Evolutionary conservation across 2,888 invertebrate genomes (phyloP).

Genomic region (Encarsia formosa): DNA sequence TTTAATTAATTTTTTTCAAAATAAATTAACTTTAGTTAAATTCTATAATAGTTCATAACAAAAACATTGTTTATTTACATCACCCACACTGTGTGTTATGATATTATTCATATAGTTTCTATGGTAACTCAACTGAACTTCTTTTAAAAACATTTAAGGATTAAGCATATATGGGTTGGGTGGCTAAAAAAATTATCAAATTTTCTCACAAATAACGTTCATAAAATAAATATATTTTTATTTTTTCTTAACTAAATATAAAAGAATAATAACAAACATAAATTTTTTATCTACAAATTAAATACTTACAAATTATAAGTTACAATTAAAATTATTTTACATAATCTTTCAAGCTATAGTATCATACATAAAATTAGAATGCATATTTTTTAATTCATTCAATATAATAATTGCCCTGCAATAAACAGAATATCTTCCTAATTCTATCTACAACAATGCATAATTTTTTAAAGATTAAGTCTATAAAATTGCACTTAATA

Average conservation of each 20-base stretch:
- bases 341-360: not conserved
- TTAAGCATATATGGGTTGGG: too few relatives aligned
- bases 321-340: not conserved
- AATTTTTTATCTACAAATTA: not conserved
- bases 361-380: not conserved
- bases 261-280: conserved; percentile 3
- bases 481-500: conserved; percentile 20
- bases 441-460: conserved; percentile 6
- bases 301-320: not conserved
- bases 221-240: too few relatives aligned
- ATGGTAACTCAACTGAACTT: conserved; percentile 28
- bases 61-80: too few relatives aligned
- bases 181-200: too few relatives aligned
- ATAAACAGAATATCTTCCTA: conserved; percentile 15
- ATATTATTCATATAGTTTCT: conserved; percentile 26
- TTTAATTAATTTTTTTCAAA: not conserved
- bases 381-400: not conserved
- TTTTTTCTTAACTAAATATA: too few relatives aligned
- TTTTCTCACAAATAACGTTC: too few relatives aligned
- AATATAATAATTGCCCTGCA: not conserved
- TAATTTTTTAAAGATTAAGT: conserved; percentile 14
- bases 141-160: too few relatives aligned
- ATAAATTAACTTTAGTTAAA: too few relatives aligned
- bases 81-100: conserved; percentile 26
- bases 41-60: too few relatives aligned